Evolutionary conservation across 2,113 vertebrate species (phyloP).

Genomic region (Pycnonotus jocosus): DNA sequence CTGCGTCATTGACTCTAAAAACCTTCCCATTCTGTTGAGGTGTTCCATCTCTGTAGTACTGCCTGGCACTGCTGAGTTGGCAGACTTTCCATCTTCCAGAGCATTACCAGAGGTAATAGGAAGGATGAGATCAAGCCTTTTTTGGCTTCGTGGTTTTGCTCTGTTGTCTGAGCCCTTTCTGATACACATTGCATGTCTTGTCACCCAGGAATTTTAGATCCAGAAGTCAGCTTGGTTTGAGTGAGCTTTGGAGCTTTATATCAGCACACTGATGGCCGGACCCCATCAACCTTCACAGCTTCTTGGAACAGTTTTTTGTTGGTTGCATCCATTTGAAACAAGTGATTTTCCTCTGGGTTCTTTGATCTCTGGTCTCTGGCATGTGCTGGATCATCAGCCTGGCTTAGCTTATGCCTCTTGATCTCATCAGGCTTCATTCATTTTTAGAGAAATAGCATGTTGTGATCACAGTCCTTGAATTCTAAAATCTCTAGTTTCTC

Average conservation of each 20-base stretch:
- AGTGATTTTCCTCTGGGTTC: neutral
- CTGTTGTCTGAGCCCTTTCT: neutral
- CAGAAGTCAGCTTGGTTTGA: neutral
- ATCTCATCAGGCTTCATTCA: neutral
- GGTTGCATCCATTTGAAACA: fast-evolving
- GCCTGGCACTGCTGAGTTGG: neutral
- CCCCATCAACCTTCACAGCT: neutral
- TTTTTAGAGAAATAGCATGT: neutral
- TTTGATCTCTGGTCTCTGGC: neutral
- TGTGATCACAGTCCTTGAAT: neutral
- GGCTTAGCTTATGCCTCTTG: neutral
- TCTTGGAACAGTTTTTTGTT: neutral
- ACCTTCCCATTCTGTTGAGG: neutral
- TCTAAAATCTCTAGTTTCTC: neutral
- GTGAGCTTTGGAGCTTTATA: neutral
- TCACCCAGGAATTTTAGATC: neutral
- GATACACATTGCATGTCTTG: neutral
- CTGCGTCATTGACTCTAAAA: neutral
- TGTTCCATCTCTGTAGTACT: neutral
- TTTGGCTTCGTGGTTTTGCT: neutral
- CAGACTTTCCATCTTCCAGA: neutral
- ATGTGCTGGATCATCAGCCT: neutral
- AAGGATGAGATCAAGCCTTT: neutral
- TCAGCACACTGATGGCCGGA: neutral
- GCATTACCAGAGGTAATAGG: neutral